Conservation (phyloP, 2,797 vertebrate species). For the Acipenser ruthenus region DNA sequence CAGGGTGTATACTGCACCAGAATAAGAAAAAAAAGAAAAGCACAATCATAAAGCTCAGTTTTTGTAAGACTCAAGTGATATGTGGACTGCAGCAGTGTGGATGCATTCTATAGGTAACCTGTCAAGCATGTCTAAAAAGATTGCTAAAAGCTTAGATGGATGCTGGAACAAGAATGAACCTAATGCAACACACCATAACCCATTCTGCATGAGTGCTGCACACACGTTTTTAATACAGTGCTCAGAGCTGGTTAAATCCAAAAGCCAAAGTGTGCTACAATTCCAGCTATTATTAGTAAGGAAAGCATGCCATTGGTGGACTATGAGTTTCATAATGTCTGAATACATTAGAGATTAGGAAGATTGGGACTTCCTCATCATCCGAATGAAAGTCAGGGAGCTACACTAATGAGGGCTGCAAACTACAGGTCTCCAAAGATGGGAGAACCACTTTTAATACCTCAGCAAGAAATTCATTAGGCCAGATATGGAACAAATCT, state of each 20-base stretch:
- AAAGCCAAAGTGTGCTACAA: too few species aligned
- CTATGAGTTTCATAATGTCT: too few species aligned
- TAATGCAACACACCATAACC: background rate
- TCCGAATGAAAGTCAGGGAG: conserved; percentile 12
- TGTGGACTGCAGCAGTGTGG: conserved; percentile 32
- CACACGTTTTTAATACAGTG: background rate
- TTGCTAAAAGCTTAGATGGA: conserved; percentile 3
- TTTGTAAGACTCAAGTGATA: conserved; percentile 29
- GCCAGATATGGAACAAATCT: conserved; percentile 11
- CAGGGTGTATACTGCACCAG: too few species aligned
- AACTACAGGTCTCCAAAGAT: conserved; percentile 30
- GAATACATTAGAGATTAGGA: too few species aligned
- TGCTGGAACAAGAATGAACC: background rate
- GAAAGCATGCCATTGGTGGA: too few species aligned
- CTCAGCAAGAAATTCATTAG: background rate
- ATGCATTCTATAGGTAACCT: conserved; percentile 29
- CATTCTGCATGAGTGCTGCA: background rate
- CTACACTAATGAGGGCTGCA: conserved; percentile 45
- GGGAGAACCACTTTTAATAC: conserved; percentile 10
- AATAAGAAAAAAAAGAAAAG: too few species aligned
- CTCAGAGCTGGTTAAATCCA: too few species aligned
- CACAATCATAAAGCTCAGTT: too few species aligned
- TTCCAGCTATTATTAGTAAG: too few species aligned
- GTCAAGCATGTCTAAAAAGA: conserved; percentile 15
- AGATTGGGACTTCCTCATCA: too few species aligned